Conservation (phyloP, 2,797 vertebrate species). For the Anolis apletophallus region DNA sequence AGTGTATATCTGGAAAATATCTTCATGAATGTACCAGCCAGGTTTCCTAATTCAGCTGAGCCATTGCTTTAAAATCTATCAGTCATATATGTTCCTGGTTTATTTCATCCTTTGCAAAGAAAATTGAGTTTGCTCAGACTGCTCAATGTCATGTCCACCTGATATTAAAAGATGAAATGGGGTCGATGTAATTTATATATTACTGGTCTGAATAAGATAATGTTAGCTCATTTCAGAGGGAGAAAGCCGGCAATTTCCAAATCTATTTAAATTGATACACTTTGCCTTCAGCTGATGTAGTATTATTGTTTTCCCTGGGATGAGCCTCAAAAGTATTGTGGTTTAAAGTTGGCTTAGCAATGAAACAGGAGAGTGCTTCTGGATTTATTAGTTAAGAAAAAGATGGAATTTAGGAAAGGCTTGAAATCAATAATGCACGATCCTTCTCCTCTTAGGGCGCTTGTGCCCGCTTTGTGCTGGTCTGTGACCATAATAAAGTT, state of each 20-base stretch:
- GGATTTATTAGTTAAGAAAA: neutral
- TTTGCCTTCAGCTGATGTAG: neutral
- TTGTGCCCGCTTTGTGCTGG: too few relatives aligned
- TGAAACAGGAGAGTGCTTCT: neutral
- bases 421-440: neutral
- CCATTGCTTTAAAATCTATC: slow-evolving; percentile 55
- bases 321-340: neutral
- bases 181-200: slow-evolving; percentile 33
- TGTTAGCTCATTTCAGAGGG: slow-evolving; percentile 14
- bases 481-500: too few relatives aligned
- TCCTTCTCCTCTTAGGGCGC: too few relatives aligned
- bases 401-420: neutral
- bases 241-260: neutral
- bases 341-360: neutral
- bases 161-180: slow-evolving; percentile 35
- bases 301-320: neutral
- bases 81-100: slow-evolving; percentile 52
- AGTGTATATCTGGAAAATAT: slow-evolving; percentile 29
- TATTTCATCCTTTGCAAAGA: slow-evolving; percentile 65
- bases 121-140: slow-evolving; percentile 61
- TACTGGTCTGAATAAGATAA: slow-evolving; percentile 17
- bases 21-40: slow-evolving; percentile 49
- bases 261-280: neutral
- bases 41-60: slow-evolving; percentile 60
- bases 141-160: slow-evolving; percentile 58